phyloP scores from a whole-genome alignment of 1,140 invertebrate species.

The Dryas iulia region DNA sequence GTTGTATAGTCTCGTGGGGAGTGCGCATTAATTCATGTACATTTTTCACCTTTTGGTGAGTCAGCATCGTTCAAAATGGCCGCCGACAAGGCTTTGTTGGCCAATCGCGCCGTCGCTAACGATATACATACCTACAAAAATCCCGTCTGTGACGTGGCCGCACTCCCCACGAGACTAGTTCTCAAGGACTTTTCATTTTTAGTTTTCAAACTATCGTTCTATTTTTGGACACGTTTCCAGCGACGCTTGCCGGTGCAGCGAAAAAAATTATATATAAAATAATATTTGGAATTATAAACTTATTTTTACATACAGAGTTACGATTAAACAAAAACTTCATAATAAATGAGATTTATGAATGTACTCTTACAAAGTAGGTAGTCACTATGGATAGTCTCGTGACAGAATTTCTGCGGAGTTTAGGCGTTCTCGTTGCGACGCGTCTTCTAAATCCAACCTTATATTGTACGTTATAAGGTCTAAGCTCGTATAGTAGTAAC shows the following conservation, averaged over 20 bases:
- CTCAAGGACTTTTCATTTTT: slow-evolving; percentile 80
- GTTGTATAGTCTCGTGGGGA: slow-evolving; percentile 79
- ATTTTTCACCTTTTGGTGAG: slow-evolving; percentile 81
- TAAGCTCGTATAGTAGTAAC: slow-evolving; percentile 19
- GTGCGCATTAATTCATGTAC: slow-evolving; percentile 74
- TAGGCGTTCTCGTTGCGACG: slow-evolving; percentile 18
- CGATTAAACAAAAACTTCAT: slow-evolving; percentile 31
- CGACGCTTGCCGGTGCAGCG: not conserved
- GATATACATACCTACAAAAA: slow-evolving; percentile 77
- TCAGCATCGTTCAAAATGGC: slow-evolving; percentile 80
- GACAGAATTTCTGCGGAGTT: slow-evolving; percentile 33
- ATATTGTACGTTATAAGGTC: slow-evolving; percentile 20
- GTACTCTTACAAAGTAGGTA: slow-evolving; percentile 76
- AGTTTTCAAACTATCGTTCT: slow-evolving; percentile 50
- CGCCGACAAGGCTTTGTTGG: slow-evolving; percentile 74
- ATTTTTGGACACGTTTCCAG: slow-evolving; percentile 41
- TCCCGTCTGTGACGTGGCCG: slow-evolving; percentile 68
- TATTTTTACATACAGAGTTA: not conserved
- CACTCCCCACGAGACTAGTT: slow-evolving; percentile 79
- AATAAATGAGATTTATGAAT: slow-evolving; percentile 71
- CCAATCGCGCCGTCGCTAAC: slow-evolving; percentile 67
- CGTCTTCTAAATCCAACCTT: slow-evolving; percentile 47
- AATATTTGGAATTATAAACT: not conserved
- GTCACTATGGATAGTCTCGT: slow-evolving; percentile 70
- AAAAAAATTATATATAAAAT: slow-evolving; percentile 4